These are phyloP conservation scores for Microchrysa polita DNA, from an alignment of 2,888 invertebrate genomes.

Conservation along the genomic window DNA sequence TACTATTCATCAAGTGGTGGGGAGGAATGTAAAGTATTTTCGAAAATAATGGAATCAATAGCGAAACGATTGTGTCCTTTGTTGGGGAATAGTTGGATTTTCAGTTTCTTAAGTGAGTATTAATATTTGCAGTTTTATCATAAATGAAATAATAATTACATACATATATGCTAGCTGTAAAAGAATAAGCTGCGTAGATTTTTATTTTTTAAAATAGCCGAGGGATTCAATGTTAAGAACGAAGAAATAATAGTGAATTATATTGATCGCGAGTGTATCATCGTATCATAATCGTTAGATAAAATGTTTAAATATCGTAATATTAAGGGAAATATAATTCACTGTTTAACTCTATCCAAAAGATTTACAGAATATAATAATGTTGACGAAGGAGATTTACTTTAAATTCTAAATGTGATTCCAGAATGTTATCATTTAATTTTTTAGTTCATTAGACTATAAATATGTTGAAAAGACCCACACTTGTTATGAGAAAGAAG, in stretches of 20 bases:
- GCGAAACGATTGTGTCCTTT: background rate
- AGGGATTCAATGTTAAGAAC: too few species aligned
- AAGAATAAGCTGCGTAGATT: constrained; percentile 14
- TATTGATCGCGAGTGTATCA: background rate
- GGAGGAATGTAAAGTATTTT: background rate
- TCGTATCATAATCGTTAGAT: too few species aligned
- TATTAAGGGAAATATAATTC: constrained; percentile 12
- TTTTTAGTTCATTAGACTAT: too few species aligned
- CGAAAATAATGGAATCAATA: constrained; percentile 4
- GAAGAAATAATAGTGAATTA: constrained; percentile 20
- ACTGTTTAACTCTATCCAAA: background rate
- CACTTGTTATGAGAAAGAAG: too few species aligned
- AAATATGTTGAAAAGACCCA: too few species aligned
- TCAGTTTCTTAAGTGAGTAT: constrained; percentile 18
- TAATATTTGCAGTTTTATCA: background rate
- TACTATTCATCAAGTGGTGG: background rate
- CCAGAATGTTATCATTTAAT: background rate
- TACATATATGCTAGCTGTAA: too few species aligned
- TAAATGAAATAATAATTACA: too few species aligned
- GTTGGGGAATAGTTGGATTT: constrained; percentile 5
- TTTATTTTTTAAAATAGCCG: background rate
- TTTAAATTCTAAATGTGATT: constrained; percentile 3
- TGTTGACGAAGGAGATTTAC: too few species aligned
- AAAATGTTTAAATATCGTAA: too few species aligned
- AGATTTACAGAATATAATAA: too few species aligned